Conservation (phyloP, 2,113 vertebrate genomes). For the Gallinago media region DNA sequence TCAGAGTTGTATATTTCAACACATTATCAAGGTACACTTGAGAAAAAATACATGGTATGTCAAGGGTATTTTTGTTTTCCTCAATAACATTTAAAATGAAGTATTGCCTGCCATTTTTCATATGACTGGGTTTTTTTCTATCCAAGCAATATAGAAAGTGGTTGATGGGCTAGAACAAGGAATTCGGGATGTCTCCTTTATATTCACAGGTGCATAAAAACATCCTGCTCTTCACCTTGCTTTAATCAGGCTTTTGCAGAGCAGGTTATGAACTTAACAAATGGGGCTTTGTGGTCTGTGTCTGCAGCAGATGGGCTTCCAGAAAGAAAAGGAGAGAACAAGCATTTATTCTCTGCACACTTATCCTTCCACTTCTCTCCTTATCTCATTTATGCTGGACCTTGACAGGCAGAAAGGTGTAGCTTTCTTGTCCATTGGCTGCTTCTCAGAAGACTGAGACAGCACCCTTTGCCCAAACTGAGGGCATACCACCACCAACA, state of each 20-base stretch:
- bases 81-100: not conserved
- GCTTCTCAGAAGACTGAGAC: not conserved
- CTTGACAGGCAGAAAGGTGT: not conserved
- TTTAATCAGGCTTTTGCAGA: not conserved
- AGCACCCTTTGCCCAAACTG: not conserved
- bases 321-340: not conserved
- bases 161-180: not conserved
- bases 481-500: not conserved
- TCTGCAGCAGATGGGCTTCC: not conserved
- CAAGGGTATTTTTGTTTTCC: not conserved
- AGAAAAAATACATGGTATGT: not conserved
- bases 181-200: not conserved
- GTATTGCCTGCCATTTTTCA: not conserved
- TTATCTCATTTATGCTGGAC: not conserved
- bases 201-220: not conserved
- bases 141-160: not conserved
- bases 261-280: not conserved
- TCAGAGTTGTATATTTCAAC: not conserved
- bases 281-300: not conserved
- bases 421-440: not conserved
- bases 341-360: not conserved
- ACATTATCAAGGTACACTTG: not conserved
- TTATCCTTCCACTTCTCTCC: not conserved
- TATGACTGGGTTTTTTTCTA: not conserved
- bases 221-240: not conserved